These are phyloP conservation scores for Poeciliopsis prolifica DNA, from an alignment of 2,113 vertebrate species.

Conservation along the genomic window DNA sequence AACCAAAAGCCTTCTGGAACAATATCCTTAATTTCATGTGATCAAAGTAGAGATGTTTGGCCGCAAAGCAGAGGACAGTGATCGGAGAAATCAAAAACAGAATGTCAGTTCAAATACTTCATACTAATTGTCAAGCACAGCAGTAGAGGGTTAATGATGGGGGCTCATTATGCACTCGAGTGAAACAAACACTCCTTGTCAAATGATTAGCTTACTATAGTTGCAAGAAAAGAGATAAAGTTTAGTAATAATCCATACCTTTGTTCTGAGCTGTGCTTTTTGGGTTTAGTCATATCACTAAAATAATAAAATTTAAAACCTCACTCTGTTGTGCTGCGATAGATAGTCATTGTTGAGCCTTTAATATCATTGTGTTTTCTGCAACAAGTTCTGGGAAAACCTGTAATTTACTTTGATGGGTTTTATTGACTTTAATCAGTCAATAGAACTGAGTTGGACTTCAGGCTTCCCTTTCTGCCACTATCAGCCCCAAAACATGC, in stretches of 20 bases:
- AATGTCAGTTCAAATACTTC: background rate
- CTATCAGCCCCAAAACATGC: constrained; percentile 30
- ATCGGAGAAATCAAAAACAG: background rate
- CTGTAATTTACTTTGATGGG: background rate
- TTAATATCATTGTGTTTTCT: too few species aligned
- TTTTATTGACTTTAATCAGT: background rate
- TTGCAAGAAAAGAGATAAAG: background rate
- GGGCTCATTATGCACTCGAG: background rate
- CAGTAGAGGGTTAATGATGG: background rate
- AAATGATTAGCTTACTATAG: background rate
- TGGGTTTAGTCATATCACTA: too few species aligned
- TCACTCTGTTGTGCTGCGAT: too few species aligned
- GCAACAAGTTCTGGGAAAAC: background rate
- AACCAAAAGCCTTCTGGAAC: too few species aligned
- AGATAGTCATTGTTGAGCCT: too few species aligned
- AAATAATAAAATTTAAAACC: too few species aligned
- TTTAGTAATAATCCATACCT: background rate
- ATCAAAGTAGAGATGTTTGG: too few species aligned
- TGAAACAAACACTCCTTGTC: background rate
- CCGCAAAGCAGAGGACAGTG: background rate
- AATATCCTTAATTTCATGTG: too few species aligned
- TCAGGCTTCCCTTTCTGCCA: constrained; percentile 2
- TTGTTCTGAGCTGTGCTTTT: background rate
- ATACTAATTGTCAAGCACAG: background rate
- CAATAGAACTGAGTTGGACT: background rate